Conservation (phyloP, 2,797 vertebrate species). For the Leontocebus nigricollis region DNA sequence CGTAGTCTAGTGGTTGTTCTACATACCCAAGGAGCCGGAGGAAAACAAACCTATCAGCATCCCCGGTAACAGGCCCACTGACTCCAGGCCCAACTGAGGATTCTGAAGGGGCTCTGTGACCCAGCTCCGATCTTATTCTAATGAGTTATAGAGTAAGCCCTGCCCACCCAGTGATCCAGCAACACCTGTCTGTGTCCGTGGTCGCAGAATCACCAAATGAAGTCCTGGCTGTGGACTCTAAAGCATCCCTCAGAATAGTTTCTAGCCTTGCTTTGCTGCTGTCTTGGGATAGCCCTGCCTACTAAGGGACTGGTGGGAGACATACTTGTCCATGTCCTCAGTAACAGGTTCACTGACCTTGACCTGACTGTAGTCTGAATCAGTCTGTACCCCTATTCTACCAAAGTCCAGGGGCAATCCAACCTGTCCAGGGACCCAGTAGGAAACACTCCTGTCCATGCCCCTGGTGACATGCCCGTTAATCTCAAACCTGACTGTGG, state of each 20-base stretch:
- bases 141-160: background rate
- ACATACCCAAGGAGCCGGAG: background rate
- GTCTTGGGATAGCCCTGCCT: background rate
- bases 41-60: background rate
- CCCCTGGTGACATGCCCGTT: accelerated
- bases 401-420: background rate
- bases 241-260: background rate
- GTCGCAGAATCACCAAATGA: background rate
- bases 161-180: background rate
- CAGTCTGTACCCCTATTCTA: background rate
- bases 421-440: background rate
- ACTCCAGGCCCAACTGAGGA: too few relatives aligned
- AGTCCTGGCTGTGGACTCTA: background rate
- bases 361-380: background rate
- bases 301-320: background rate
- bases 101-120: background rate
- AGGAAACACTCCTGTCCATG: background rate
- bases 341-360: background rate
- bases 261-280: background rate
- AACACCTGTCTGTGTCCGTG: background rate
- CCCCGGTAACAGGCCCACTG: too few relatives aligned
- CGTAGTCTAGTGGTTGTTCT: background rate
- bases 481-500: background rate
- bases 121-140: background rate
- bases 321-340: background rate